A percentile compares a stretch with the other conserved stretches of the same genome.
These are phyloP conservation scores for Zosterops pallidus DNA, from an alignment of 2,113 vertebrate species.

Conservation along the genomic window DNA sequence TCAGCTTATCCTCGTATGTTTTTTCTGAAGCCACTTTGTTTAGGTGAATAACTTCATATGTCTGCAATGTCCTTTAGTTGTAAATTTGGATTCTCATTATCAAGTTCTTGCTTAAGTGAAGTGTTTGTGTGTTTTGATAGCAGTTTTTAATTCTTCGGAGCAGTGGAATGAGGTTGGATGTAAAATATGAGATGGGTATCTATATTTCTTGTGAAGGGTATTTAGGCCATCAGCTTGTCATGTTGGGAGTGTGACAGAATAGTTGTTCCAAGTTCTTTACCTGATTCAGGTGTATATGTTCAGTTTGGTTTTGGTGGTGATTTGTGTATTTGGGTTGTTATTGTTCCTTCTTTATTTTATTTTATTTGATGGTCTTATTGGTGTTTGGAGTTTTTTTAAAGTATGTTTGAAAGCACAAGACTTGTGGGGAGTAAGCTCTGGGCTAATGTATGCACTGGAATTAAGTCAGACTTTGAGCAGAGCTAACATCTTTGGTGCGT, in stretches of 20 bases:
- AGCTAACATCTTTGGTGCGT: not conserved
- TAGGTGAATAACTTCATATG: not conserved
- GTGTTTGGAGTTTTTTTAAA: not conserved
- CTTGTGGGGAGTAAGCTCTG: not conserved
- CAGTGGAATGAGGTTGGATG: not conserved
- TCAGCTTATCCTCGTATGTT: not conserved
- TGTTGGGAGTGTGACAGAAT: not conserved
- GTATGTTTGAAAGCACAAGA: not conserved
- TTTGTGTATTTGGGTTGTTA: not conserved
- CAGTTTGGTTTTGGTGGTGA: accelerated
- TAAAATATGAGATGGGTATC: not conserved
- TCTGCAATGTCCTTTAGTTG: not conserved
- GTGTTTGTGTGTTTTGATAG: not conserved
- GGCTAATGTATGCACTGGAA: not conserved
- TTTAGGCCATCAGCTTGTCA: not conserved
- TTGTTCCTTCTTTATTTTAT: not conserved
- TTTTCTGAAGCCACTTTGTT: not conserved
- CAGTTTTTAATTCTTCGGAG: not conserved
- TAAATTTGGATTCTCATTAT: not conserved
- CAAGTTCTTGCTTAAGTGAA: not conserved
- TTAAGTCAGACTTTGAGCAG: not conserved
- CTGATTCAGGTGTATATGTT: not conserved
- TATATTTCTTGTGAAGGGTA: not conserved
- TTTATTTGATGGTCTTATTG: not conserved
- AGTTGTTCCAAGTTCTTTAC: not conserved